Percentiles rank a stretch among this genome's conserved stretches.
phyloP scores from a whole-genome alignment of 2,797 vertebrate genomes.

The Lepus townsendii region DNA sequence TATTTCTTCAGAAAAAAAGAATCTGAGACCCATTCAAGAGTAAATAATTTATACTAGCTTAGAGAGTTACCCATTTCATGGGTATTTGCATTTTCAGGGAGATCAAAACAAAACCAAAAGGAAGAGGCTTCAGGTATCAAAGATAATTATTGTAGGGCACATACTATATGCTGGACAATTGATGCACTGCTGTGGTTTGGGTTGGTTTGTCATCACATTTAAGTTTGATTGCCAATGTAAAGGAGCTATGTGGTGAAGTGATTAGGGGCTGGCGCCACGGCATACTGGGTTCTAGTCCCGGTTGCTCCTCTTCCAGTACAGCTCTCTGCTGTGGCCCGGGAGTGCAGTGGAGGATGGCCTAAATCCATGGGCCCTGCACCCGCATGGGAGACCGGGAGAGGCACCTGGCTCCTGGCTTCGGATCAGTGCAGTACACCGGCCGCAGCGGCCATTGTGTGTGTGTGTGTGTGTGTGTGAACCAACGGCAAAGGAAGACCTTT shows the following conservation, averaged over 20 bases:
- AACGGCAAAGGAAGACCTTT: no score
- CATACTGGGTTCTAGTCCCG: no score
- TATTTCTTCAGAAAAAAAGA: neutral
- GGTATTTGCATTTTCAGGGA: constrained; percentile 4
- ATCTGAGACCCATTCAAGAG: neutral
- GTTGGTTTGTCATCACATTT: neutral
- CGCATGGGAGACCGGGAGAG: no score
- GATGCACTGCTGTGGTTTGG: neutral
- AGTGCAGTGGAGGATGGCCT: no score
- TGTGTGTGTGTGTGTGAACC: no score
- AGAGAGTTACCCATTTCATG: neutral
- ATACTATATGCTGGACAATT: neutral
- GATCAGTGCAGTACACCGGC: no score
- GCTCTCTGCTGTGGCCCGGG: no score
- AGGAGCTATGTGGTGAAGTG: neutral
- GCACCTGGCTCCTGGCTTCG: no score
- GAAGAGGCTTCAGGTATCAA: neutral
- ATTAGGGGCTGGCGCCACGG: no score
- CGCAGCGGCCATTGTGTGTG: no score
- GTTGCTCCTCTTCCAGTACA: no score
- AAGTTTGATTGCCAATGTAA: neutral
- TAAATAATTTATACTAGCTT: constrained; percentile 17
- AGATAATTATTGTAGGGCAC: neutral
- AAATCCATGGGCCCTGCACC: no score
- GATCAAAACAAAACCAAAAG: neutral